phyloP scores from a whole-genome alignment of 1,140 invertebrate species.

The Brevipalpus yothersi region DNA sequence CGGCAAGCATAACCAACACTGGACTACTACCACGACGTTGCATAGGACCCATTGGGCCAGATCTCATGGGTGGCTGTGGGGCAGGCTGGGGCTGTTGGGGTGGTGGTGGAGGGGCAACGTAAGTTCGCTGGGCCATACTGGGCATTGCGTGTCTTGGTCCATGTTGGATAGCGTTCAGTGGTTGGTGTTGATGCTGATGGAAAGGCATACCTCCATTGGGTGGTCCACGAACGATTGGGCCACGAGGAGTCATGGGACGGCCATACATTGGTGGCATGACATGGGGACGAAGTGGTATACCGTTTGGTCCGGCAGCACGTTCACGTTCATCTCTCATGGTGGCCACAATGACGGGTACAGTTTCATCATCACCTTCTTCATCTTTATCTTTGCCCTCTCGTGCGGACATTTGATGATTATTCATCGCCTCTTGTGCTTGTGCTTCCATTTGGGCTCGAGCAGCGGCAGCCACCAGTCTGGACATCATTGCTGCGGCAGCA shows the following conservation, averaged over 20 bases:
- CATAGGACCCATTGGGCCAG: neutral
- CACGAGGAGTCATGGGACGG: constrained; percentile 2
- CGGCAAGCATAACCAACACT: constrained; percentile 1
- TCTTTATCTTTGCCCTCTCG: constrained; percentile 4
- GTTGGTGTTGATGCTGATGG: neutral
- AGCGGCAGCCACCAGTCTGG: constrained; percentile 4
- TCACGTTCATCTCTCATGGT: neutral
- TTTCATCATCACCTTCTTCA: constrained; percentile 3
- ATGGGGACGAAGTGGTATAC: neutral
- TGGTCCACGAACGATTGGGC: neutral
- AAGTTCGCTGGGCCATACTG: neutral
- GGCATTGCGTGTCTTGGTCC: neutral
- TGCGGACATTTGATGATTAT: neutral
- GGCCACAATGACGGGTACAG: constrained; percentile 2
- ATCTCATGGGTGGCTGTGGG: neutral
- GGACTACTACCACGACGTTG: neutral
- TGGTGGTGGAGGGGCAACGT: neutral
- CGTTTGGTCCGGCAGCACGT: neutral
- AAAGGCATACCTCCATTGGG: neutral
- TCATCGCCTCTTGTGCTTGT: neutral
- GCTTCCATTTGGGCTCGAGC: constrained; percentile 5
- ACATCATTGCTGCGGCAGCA: constrained; percentile 6
- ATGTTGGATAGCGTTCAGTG: neutral
- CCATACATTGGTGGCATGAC: constrained; percentile 4
- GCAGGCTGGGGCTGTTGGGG: neutral